Evolutionary conservation across 1,140 invertebrate genomes (phyloP), one percentile per base, ranked within the genome.

Genomic region (Formica selysi): DNA sequence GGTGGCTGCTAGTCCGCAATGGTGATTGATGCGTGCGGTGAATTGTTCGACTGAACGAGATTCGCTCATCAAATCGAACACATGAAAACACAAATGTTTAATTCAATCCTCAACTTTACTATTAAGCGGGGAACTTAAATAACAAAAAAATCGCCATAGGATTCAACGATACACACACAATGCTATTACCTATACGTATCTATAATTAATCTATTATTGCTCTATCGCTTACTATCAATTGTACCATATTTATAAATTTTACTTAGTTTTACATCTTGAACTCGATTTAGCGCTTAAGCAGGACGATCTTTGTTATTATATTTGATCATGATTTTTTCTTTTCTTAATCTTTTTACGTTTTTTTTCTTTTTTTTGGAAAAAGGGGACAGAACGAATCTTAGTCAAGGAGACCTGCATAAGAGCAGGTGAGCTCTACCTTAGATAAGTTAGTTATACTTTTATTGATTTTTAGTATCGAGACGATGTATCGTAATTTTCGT

Each of bases 1-100:
- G 94, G 92, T 95, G 93, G 91, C 93, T 92, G 90, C 94, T 95
- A 95, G 94, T 95, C 94, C 91, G 92, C 92, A 90, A 94, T 93
- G 80, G 89, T 93, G 92, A 92, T 94, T 93, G 90, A 89, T 93
- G 89, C 91, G 91, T 86, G 91, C 91, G 90, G 88, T 88, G 80
- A 83, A 89, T 91, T 87, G 86, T 90, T 92, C 85, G 84, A 89
- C 81, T 81, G 91, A 91, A 88, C 87, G 78, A 93, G 51, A 89
- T 73, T 89, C 84, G 88, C 89, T 92, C 78, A 84, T 92, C 68
- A 80, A 88, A 91, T 91, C 89, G 89, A 93, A 93, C 85, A 90
- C 86, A 80, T 48, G 16, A 91, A 92, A 83, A 89, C 32, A 92
- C 90, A 93, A 73, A 91, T 90, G 90, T 87, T 90, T 90, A 91